Evolutionary conservation across 2,888 invertebrate species (phyloP), one percentile per base, ranked within the genome.

Genomic region (Rotaria socialis): DNA sequence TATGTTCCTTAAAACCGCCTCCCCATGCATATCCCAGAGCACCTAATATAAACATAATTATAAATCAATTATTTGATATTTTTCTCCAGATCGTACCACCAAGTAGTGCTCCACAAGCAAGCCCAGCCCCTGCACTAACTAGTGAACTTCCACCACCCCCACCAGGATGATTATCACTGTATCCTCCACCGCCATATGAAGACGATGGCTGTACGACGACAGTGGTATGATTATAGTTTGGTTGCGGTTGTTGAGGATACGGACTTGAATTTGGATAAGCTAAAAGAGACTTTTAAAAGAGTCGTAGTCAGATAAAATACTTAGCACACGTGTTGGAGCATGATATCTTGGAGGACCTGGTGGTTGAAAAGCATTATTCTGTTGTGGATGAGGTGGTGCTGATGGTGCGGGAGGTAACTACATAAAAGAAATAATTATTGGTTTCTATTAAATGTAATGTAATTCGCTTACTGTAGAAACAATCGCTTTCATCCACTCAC

Each of bases 401-500:
- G 41, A 14, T n/a, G n/a, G 85, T 56, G 74, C 50, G 6, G 85
- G 86, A 35, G 74, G 85, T 75, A 85, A 60, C 58, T 60, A 27
- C 2, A 58, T 14, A 60, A 56, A 35, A 22, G 4, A 56, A 56
- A 19, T 56, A 1, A 56, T 56, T 24, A 7, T 22, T 56, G 22
- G 22, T 56, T 7, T 22, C 22, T 56, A 6, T 24, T 56, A 56
- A 19, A 56, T 56, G 22, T 56, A 19, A 10, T 56, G 4, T 3
- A 58, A 58, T 58, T n/a, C n/a, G 27, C 58, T 1, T 14, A 60
- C 74, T 56, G 86, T 86, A 74, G 85, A 85, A n/a, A 86, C 85
- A 52, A 86, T 86, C 1, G 85, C 75, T 80, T 86, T 85, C 86
- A 86, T 86, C 85, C 86, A 86, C 47, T 86, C 86, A 85, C 86